phyloP scores from a whole-genome alignment of 2,888 invertebrate species.

The Rotaria socialis region DNA sequence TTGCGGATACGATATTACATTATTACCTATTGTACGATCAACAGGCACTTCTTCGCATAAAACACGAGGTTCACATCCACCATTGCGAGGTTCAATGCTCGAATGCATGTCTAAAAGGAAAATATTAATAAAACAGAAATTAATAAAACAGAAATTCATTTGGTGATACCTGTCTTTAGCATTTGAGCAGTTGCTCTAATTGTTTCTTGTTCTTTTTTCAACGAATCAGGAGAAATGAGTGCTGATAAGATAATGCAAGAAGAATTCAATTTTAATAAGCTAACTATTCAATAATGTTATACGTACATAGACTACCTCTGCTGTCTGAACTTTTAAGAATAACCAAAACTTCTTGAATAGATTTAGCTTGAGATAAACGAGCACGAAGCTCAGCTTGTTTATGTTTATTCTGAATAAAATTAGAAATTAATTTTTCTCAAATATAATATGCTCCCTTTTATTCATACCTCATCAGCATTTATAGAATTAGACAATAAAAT shows the following conservation, averaged over 20 bases:
- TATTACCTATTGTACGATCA: not conserved
- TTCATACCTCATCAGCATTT: not conserved
- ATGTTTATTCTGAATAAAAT: not conserved
- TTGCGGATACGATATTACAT: not conserved
- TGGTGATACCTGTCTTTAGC: not conserved
- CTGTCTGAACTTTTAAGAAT: not conserved
- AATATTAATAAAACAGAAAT: not conserved
- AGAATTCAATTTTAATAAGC: too few species aligned
- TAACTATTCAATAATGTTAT: too few species aligned
- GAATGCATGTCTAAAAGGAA: not conserved
- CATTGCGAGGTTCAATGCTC: not conserved
- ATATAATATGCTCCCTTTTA: not conserved
- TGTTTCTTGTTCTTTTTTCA: not conserved
- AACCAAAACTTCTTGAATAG: not conserved
- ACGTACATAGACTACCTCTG: not conserved
- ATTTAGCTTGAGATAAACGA: not conserved
- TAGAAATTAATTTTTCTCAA: not conserved
- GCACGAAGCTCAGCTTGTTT: not conserved
- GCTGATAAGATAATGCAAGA: not conserved
- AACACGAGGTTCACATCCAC: conserved; percentile 21
- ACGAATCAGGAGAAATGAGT: not conserved
- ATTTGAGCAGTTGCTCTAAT: not conserved
- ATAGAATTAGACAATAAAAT: not conserved
- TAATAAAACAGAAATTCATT: not conserved
- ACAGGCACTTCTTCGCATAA: not conserved